Base-by-base conservation (phyloP, 2,113 vertebrate species). In the Myotis brandtii region DNA sequence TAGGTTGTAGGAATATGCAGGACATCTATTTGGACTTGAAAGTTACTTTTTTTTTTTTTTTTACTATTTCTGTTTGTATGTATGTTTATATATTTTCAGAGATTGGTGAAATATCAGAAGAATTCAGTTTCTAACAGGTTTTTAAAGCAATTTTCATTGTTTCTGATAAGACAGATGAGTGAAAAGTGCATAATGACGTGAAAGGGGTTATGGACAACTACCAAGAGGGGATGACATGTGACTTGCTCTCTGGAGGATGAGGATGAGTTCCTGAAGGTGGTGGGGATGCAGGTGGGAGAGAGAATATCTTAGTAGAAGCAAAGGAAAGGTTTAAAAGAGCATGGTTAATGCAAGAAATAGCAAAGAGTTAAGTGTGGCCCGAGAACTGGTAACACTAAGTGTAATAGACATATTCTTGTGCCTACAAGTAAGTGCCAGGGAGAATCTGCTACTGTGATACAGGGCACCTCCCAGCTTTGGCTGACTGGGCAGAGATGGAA, bases 41-140 rank as follows among this genome's bases (percentile, higher is more conserved):
- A 66, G 50, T 52, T 89, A 43, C 17, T 76, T 70, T 70, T 46
- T 46, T 59, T 25, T 25, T 43, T 50, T 75, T 77, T 37, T 13
- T 67, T 87, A 21, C 18, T 54, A 2, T 56, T 66, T 93, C 56
- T 75, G 13, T 13, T 73, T 75, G 0, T 30, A 37, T 21, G 0
- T 46, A 81, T 79, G 5, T 82, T 70, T 84, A 18, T 11, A 66
- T 11, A 56, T 92, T 90, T 87, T 66, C 4, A 48, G 37, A 91
- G 56, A 52, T 11, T 34, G 27, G 40, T 88, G 23, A 92, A 70
- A 76, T 66, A 66, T 32, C n/a, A 70, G 13, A 83, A 88, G n/a
- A 73, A 72, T 89, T 96, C 34, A 40, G 12, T 81, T 94, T 70
- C 40, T 80, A 50, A 25, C 34, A 75, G 21, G 6, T 91, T 86